phyloP scores from a whole-genome alignment of 2,113 vertebrate genomes.

The Callocephalon fimbriatum region DNA sequence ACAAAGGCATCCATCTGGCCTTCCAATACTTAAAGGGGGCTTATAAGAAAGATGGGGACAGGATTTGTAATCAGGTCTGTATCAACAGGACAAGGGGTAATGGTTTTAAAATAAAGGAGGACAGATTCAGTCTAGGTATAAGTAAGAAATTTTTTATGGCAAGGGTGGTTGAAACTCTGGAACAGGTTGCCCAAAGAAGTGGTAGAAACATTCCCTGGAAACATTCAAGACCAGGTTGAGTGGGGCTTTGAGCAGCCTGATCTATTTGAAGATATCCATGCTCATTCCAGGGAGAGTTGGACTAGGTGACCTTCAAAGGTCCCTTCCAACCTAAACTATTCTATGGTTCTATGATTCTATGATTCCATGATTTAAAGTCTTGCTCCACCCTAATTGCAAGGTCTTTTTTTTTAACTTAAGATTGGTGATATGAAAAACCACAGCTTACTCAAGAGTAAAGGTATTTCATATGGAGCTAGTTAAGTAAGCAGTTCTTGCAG shows the following conservation, averaged over 20 bases:
- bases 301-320: not conserved
- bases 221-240: not conserved
- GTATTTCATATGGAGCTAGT: not conserved
- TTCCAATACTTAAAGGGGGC: fast-evolving
- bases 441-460: not conserved
- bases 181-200: not conserved
- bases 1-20: not conserved
- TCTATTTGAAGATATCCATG: not conserved
- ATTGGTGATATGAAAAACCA: not conserved
- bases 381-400: not conserved
- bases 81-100: fast-evolving
- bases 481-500: not conserved
- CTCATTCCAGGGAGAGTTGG: not conserved
- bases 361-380: not conserved
- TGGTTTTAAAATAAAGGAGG: not conserved
- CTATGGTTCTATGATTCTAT: not conserved
- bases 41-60: not conserved
- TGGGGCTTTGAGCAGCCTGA: not conserved
- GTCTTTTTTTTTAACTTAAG: not conserved
- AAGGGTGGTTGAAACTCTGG: not conserved
- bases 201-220: not conserved
- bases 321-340: not conserved
- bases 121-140: not conserved
- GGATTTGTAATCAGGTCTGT: not conserved
- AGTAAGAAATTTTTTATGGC: not conserved